Evolutionary conservation across 1,140 invertebrate species (phyloP), one percentile per base, ranked within the genome.

Genomic region (Drosophila equinoxialis): DNA sequence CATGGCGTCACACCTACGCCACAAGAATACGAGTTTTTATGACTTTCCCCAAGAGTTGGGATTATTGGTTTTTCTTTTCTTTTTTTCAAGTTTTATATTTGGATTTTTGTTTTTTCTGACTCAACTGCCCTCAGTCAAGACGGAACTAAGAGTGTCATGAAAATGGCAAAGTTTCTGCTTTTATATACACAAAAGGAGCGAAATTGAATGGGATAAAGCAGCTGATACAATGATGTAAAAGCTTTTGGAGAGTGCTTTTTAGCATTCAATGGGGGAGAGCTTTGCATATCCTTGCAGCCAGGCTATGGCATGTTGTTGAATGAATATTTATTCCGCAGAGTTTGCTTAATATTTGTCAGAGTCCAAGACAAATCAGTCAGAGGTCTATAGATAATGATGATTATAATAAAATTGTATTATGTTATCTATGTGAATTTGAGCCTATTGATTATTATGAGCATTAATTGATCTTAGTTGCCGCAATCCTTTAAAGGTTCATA

Each of bases 1-100:
- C 83, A 87, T 87, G 83, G 83, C 83, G 83, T 87, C 83, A 87
- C 84, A 81, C 82, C 83, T 83, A 89, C 84, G 83, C 84, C 70
- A 77, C 54, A 41, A 20, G 51, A 57, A 69, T 48, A 33, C 48
- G 41, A 55, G 10, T 45, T 37, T 14, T 65, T 45, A 55, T 69
- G 45, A 23, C 45, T 51, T 51, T 51, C 17, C 20, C 45, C 8
- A 20, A 10, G 14, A 14, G 14, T 1, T 11, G 7, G 45, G 45
- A 51, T 60, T 35, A 41, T 35, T 60, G 58, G 11, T 26, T 55
- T 55, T 55, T 30, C 10, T 55, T 55, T 11, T 5, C 7, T 55
- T 30, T 10, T 55, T 55, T 54, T 5, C 8, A 26, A 14, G 2
- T n/a, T 35, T 57, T 2, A 4, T 48, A 7, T 1, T 13, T 55